Evolutionary conservation across 2,888 invertebrate genomes (phyloP), one percentile per base, ranked within the genome.

Genomic region (Drosophila anomalipes): DNA sequence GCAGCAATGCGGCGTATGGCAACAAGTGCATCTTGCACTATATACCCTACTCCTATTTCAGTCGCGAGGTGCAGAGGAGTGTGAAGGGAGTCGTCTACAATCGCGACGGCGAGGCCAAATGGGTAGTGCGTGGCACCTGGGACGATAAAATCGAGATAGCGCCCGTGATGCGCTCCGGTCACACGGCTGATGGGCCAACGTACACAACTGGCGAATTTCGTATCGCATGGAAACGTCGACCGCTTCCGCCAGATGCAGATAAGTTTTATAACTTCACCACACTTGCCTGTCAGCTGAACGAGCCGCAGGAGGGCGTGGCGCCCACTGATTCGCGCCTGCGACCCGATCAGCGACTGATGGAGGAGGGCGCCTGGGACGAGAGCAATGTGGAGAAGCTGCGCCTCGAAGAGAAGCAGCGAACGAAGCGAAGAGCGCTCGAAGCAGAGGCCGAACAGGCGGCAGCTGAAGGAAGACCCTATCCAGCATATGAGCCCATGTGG

Each of bases 281-380:
- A 92, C 95, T 99, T 89, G 99, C 99, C 64, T 97, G 98, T 92
- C 99, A 99, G 94, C 94, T 99, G 87, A 99, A 99, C 94, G 99
- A 99, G 94, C 95, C 95, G 54, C 99, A 99, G 94, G 95, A 96
- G 7, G 97, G 96, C 74, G 96, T 99, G 35, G 98, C 99, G 60
- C 99, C 99, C 14, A 99, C 99, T 0, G 99, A 99, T 95, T 96
- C 97, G 62, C 95, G 99, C 39, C 94, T 95, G 62, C 95, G 99
- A 67, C 99, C 99, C 70, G 99, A 99, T 95, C 99, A 99, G 94
- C 95, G 99, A 61, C 95, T 98, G 84, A 99, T 99, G 99, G 99
- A 99, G 94, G 95, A 97, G 75, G 98, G 98, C 4, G 94, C 95
- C 64, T 98, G 98, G 97, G 97, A 98, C 91, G 97, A 97, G 78